Evolutionary conservation across 2,113 vertebrate genomes (phyloP).

Genomic region (Oncorhynchus clarkii): DNA sequence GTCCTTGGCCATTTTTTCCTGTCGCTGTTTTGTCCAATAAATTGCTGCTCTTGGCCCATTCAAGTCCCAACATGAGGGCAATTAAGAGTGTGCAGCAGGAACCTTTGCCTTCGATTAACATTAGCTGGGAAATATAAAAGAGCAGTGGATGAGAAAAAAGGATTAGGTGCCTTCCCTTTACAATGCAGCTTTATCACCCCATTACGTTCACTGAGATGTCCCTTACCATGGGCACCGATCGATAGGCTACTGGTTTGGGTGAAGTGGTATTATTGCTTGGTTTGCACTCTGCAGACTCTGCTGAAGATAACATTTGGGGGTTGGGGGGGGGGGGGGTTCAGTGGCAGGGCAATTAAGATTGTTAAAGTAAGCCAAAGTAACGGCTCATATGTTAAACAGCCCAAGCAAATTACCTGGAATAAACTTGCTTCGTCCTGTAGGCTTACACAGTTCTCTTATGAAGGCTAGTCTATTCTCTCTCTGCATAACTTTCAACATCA

Average conservation of each 20-base stretch:
- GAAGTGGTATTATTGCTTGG: conserved; percentile 68
- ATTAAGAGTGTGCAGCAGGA: conserved; percentile 63
- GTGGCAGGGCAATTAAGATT: conserved; percentile 76
- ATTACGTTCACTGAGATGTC: conserved; percentile 55
- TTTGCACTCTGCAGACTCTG: conserved; percentile 61
- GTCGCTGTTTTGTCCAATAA: conserved; percentile 66
- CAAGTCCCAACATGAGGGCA: conserved; percentile 56
- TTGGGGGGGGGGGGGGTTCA: conserved; percentile 5
- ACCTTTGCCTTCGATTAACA: conserved; percentile 72
- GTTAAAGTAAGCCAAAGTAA: conserved; percentile 70
- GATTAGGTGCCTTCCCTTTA: conserved; percentile 30
- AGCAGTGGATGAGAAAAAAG: conserved; percentile 35
- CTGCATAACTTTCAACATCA: conserved; percentile 54
- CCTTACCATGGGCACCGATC: conserved; percentile 56
- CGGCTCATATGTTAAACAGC: conserved; percentile 63
- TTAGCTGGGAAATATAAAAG: conserved; percentile 51
- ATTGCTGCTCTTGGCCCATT: conserved; percentile 63
- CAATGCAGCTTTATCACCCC: conserved; percentile 44
- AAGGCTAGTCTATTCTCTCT: conserved; percentile 40
- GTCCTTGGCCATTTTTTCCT: conserved; percentile 60
- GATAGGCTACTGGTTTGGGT: conserved; percentile 60
- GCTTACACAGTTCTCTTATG: conserved; percentile 41
- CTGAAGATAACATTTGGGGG: conserved; percentile 70
- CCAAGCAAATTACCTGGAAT: conserved; percentile 55
- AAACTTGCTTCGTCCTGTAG: conserved; percentile 62